Base-by-base conservation (phyloP, 2,113 vertebrate genomes). In the Zapornia atra region DNA sequence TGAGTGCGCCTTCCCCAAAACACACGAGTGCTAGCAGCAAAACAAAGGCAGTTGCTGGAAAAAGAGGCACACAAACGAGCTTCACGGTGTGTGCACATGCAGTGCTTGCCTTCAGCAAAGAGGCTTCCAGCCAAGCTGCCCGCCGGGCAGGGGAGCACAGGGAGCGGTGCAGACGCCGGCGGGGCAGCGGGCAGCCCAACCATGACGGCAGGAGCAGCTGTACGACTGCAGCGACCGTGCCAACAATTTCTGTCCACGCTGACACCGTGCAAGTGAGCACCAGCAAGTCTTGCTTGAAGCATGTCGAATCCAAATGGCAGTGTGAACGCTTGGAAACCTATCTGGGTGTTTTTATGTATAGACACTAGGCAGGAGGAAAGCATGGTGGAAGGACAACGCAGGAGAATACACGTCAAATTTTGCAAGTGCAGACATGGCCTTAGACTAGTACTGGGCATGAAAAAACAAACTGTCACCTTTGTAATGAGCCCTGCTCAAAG, bases 381-480 rank as follows among this genome's bases (percentile, higher is more conserved):
- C 15, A 0, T 2, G 24, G 56, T 40, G 70, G 85, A 75, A 88
- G 51, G 60, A 93, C 64, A 72, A 28, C 0, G 0, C 25, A 9
- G 76, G 48, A 88, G 86, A 60, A 61, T 65, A 68, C 10, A 3
- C 5, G 66, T 75, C 96, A 80, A n/a, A 60, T 82, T 79, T 7
- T 76, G 31, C 57, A 72, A 91, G 72, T 8, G 40, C 19, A 36
- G 86, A 89, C 44, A 44, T 2, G 70, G 81, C 66, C 63, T 90
- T 88, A 82, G 64, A 91, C 81, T 69, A 73, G 54, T 44, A 28
- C 38, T 61, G 89, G 94, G 84, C 54, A 72, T 59, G 70, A 90
- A 71, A 83, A 88, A 84, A 38, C 81, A 89, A 96, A 84, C 78
- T 87, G 89, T 83, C 88, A 87, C 89, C 94, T 93, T 90, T 80